These are phyloP conservation scores for Xanthia togata DNA, from an alignment of 2,888 invertebrate genomes.

Conservation along the genomic window DNA sequence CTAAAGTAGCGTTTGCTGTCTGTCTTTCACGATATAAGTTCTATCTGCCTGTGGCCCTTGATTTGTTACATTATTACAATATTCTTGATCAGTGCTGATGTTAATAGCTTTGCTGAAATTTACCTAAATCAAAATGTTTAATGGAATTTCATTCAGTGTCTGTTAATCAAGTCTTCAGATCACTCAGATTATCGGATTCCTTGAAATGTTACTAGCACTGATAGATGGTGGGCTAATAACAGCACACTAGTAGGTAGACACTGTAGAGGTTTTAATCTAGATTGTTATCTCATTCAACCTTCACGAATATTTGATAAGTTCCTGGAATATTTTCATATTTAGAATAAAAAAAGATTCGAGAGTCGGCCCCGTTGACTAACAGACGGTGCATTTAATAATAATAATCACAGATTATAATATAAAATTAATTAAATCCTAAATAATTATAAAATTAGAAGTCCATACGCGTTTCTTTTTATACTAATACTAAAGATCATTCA, in stretches of 20 bases:
- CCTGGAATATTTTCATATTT: neutral
- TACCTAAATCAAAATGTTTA: neutral
- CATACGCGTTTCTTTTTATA: neutral
- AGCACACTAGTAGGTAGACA: neutral
- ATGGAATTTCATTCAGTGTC: neutral
- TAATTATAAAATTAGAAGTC: neutral
- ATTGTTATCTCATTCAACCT: neutral
- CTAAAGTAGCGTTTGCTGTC: neutral
- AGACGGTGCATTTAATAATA: neutral
- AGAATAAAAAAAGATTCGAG: neutral
- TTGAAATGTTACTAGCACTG: neutral
- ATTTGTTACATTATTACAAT: conserved; percentile 24
- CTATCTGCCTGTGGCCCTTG: conserved; percentile 20
- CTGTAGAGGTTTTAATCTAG: neutral
- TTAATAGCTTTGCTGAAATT: conserved; percentile 19
- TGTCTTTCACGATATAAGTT: conserved; percentile 67
- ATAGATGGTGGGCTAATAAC: neutral
- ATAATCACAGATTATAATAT: neutral
- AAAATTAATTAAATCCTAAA: neutral
- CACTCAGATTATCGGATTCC: neutral
- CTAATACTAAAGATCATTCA: neutral
- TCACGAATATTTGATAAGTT: neutral
- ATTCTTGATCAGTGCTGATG: conserved; percentile 25
- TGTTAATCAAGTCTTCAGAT: conserved; percentile 2
- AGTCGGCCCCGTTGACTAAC: neutral